These are phyloP conservation scores for Micrasema longulum DNA, from an alignment of 1,140 invertebrate species.

Conservation along the genomic window DNA sequence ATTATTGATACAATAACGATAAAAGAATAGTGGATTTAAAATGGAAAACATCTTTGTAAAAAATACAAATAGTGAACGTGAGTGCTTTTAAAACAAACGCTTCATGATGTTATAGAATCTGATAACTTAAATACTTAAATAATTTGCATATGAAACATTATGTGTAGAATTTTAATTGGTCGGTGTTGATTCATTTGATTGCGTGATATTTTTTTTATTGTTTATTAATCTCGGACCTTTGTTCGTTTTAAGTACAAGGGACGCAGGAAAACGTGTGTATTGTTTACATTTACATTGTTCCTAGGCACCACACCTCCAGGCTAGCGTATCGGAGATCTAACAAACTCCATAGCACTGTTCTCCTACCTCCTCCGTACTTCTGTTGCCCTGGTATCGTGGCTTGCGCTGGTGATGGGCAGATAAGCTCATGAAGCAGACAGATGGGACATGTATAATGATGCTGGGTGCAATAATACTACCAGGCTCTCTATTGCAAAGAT, in stretches of 20 bases:
- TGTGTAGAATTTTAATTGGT: slow-evolving; percentile 34
- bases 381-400: slow-evolving; percentile 12
- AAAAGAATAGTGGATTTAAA: no score
- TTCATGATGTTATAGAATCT: slow-evolving; percentile 1
- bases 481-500: no score
- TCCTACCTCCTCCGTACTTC: neutral
- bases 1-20: no score
- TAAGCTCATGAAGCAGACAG: slow-evolving; percentile 17
- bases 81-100: slow-evolving; percentile 7
- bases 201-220: slow-evolving; percentile 31
- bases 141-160: slow-evolving; percentile 25
- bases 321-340: slow-evolving; percentile 18
- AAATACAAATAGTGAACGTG: no score
- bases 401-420: slow-evolving; percentile 7
- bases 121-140: slow-evolving; percentile 13
- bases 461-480: neutral
- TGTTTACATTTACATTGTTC: slow-evolving; percentile 18
- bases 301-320: slow-evolving; percentile 24
- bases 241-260: slow-evolving; percentile 34
- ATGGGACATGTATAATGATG: slow-evolving; percentile 25
- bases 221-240: slow-evolving; percentile 26
- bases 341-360: slow-evolving; percentile 17
- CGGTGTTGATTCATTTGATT: slow-evolving; percentile 30
- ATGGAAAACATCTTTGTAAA: no score
- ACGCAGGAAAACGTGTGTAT: slow-evolving; percentile 15